phyloP scores from a whole-genome alignment of 2,797 vertebrate species.

The Ceryle rudis region DNA sequence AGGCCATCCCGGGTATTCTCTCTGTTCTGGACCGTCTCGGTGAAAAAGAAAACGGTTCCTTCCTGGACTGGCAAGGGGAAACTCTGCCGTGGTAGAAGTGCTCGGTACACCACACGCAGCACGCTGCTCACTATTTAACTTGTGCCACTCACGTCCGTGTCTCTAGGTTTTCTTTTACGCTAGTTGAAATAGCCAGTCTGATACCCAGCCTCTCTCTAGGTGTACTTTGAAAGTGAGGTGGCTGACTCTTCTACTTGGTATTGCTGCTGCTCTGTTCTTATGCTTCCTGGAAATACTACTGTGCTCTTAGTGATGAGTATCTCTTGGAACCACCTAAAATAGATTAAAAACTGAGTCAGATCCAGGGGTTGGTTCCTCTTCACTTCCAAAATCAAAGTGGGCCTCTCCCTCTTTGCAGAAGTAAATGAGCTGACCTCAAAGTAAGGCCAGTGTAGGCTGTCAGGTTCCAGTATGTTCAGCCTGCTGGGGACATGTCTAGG shows the following conservation, averaged over 20 bases:
- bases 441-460: background rate
- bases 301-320: background rate
- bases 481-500: background rate
- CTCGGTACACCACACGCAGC: background rate
- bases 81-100: constrained; percentile 76
- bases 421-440: background rate
- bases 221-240: background rate
- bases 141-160: background rate
- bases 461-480: background rate
- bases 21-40: constrained; percentile 80
- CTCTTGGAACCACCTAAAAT: background rate
- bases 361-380: background rate
- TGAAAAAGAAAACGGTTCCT: constrained; percentile 82
- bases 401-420: background rate
- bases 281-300: constrained; percentile 7
- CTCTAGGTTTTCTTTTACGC: background rate
- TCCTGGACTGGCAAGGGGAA: constrained; percentile 81
- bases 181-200: background rate
- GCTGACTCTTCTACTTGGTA: background rate
- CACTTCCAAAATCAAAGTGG: background rate
- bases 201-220: background rate
- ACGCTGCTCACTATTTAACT: background rate
- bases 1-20: constrained; percentile 77
- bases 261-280: constrained; percentile 11
- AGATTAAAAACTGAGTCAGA: background rate